Evolutionary conservation across 1,140 invertebrate genomes (phyloP).

Genomic region (Penaeus indicus): DNA sequence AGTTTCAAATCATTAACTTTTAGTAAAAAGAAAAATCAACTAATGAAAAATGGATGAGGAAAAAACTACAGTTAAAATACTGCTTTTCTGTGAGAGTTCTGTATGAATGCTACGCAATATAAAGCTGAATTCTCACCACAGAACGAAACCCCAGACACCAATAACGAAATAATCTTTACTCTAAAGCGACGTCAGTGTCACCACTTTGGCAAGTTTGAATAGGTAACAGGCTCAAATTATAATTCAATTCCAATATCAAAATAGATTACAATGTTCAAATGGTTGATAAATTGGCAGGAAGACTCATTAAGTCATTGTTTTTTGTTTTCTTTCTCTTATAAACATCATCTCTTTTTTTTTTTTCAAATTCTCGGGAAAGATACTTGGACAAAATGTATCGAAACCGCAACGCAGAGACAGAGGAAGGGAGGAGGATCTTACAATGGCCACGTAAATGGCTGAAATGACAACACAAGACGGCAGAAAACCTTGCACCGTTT

Average conservation of each 20-base stretch:
- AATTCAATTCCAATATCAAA: conserved; percentile 17
- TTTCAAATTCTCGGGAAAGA: too few species aligned
- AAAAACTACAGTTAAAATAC: conserved; percentile 30
- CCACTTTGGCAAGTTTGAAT: too few species aligned
- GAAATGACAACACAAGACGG: too few species aligned
- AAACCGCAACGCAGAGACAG: too few species aligned
- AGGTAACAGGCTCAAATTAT: conserved; percentile 1
- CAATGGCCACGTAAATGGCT: too few species aligned
- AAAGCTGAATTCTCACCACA: background rate
- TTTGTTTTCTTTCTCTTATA: conserved; percentile 5
- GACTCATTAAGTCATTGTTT: conserved; percentile 28
- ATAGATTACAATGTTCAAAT: conserved; percentile 25
- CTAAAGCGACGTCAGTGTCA: too few species aligned
- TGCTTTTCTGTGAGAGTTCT: conserved; percentile 21
- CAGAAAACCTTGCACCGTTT: conserved; percentile 26
- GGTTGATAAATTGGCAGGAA: conserved; percentile 20
- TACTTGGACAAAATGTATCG: too few species aligned
- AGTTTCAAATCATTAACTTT: too few species aligned
- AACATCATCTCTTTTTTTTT: background rate
- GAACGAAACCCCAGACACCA: too few species aligned
- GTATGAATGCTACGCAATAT: background rate
- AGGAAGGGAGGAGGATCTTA: too few species aligned
- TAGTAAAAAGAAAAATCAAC: background rate
- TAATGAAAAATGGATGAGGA: conserved; percentile 3
- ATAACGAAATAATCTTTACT: too few species aligned